A percentile compares a stretch with the other conserved stretches of the same genome.
Conservation (phyloP, 2,888 invertebrate species). For the Globia sparganii region DNA sequence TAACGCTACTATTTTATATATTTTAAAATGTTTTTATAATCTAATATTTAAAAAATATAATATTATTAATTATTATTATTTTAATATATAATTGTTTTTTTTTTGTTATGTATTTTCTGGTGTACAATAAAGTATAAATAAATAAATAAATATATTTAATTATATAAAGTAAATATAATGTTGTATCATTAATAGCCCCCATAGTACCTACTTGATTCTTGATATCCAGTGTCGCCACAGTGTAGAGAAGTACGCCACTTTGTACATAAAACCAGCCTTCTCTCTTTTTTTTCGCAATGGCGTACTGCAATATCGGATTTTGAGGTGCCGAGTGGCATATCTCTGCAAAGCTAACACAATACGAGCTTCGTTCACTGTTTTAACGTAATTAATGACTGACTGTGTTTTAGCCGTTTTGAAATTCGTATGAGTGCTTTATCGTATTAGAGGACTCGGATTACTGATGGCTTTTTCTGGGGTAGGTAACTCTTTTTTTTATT, state of each 20-base stretch:
- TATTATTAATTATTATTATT: too few species aligned
- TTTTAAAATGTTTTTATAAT: too few species aligned
- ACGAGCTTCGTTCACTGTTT: constrained; percentile 54
- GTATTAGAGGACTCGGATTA: constrained; percentile 19
- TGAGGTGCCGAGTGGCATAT: constrained; percentile 42
- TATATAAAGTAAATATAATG: too few species aligned
- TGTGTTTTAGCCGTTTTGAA: constrained; percentile 54
- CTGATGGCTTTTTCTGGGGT: constrained; percentile 4
- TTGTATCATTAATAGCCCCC: neutral
- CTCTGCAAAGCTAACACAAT: constrained; percentile 47
- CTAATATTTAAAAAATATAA: too few species aligned
- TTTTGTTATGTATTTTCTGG: too few species aligned
- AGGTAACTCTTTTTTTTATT: constrained; percentile 2
- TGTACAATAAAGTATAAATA: too few species aligned
- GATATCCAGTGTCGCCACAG: neutral
- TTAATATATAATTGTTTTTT: too few species aligned
- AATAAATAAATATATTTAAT: too few species aligned
- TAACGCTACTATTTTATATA: too few species aligned
- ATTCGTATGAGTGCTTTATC: constrained; percentile 39
- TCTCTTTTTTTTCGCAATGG: constrained; percentile 45
- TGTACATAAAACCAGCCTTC: constrained; percentile 2
- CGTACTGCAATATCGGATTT: constrained; percentile 56
- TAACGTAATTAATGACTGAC: constrained; percentile 65
- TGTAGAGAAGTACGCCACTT: constrained; percentile 6
- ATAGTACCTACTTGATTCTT: neutral